Percentiles rank a stretch among this genome's conserved stretches.
phyloP scores from a whole-genome alignment of 2,113 vertebrate species.

The Mirounga angustirostris region DNA sequence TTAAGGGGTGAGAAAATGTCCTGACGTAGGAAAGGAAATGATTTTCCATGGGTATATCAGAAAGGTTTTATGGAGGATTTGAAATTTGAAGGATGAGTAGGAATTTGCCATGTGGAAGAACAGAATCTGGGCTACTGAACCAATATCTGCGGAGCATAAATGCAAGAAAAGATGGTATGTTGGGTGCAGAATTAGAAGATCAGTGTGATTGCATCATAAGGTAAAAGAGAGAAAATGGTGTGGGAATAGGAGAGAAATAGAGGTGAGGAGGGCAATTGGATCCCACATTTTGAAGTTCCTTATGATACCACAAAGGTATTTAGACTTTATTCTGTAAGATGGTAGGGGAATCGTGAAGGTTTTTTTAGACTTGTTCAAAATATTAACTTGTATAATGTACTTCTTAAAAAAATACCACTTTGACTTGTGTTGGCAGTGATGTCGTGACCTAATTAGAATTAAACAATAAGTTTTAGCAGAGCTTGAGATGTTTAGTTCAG shows the following conservation, averaged over 20 bases:
- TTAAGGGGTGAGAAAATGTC: not conserved
- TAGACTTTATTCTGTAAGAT: not conserved
- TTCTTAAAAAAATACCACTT: not conserved
- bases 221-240: too few relatives aligned
- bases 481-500: not conserved
- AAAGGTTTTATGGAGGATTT: not conserved
- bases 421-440: not conserved
- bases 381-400: not conserved
- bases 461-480: not conserved
- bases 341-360: not conserved
- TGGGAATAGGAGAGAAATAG: not conserved
- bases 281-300: not conserved
- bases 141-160: not conserved
- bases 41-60: not conserved
- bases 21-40: not conserved
- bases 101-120: not conserved
- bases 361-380: not conserved
- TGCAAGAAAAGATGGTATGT: too few relatives aligned
- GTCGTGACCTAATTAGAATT: not conserved
- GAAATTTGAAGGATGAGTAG: not conserved
- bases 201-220: not conserved
- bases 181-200: not conserved
- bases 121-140: not conserved
- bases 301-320: not conserved
- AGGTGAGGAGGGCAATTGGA: not conserved